Evolutionary conservation across 2,888 invertebrate species (phyloP), one percentile per base, ranked within the genome.

Genomic region (Myopa testacea): DNA sequence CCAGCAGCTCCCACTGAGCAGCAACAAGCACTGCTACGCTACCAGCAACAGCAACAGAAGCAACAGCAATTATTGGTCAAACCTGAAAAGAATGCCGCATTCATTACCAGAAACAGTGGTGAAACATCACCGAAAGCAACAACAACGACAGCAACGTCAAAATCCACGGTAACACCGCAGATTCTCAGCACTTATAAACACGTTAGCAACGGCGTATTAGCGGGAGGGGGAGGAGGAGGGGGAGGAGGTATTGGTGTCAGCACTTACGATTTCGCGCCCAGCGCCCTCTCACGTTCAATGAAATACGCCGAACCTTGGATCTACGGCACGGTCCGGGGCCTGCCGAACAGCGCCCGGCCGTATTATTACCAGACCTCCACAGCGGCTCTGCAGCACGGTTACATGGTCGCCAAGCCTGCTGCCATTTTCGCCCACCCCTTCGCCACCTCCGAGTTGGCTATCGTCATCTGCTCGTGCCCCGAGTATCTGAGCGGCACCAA

Each of bases 251-350:
- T 45, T 3, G 45, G 10, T 8, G 6, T 60, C 75, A 71, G 68
- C 68, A 75, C 37, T 14, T 84, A 86, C 71, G 88, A 89, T 58
- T 89, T 86, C 80, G 78, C 89, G 82, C 93, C 93, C 76, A 86
- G 85, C 81, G 92, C 94, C n/a, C 88, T 95, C 75, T 94, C 94
- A 78, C 94, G 94, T 88, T 95, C 95, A 85, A 95, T 95, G 95
- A 93, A 94, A 88, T 95, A 94, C 90, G 94, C 94, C 58, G 95
- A 96, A 86, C 94, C 95, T 76, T 96, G 95, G 95, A 91, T 95
- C 19, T 95, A 96, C 86, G 95, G 95, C 83, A 95, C 94, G 58
- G 93, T 95, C 2, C 91, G 94, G 84, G 90, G 91, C 34, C 88
- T 90, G 81, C 90, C 86, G 69, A 60, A 7, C 16, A 16, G 55